Base-by-base conservation (phyloP, 2,888 invertebrate species). In the Polietes domitor region DNA sequence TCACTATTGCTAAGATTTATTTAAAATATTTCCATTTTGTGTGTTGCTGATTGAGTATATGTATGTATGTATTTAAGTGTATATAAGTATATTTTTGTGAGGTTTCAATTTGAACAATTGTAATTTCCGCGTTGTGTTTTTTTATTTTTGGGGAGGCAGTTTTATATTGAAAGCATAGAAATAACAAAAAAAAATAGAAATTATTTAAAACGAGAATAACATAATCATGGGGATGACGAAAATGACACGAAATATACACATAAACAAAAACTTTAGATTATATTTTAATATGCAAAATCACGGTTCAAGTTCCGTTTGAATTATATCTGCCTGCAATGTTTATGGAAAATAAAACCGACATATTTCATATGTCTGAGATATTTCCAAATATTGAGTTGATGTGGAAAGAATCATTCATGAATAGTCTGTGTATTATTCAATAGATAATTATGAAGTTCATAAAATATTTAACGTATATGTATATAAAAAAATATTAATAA, bases 101-200 rank as follows among this genome's bases (percentile, higher is more conserved):
- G 77, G 81, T 74, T 81, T 63, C 68, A 70, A 78, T 82, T 82
- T 82, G 82, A 78, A 82, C 77, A 82, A 74, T 63, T 82, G 68
- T 70, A 26, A 21, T 43, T 21, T 55, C 58, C 19, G 15, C 28
- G 17, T 43, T 73, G 21, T n/a, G 12, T 68, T 68, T 7, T 55
- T n/a, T n/a, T n/a, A 19, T 73, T 47, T 43, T 26, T n/a, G 73
- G 73, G 73, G 58, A 61, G 43, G 58, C 58, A 17, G 4, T 21
- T 55, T 17, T 55, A 21, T 55, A 2, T 55, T 21, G 21, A 55
- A 55, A 55, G 21, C 10, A 55, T 24, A 21, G 53, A 19, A 17
- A 21, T 19, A 50, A 50, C 50, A n/a, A n/a, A 50, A 7, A 19
- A 50, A 17, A 50, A 50, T 17, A 12, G 3, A n/a, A 50, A 50